phyloP scores from a whole-genome alignment of 2,888 invertebrate species.

The Melanostoma mellinum region DNA sequence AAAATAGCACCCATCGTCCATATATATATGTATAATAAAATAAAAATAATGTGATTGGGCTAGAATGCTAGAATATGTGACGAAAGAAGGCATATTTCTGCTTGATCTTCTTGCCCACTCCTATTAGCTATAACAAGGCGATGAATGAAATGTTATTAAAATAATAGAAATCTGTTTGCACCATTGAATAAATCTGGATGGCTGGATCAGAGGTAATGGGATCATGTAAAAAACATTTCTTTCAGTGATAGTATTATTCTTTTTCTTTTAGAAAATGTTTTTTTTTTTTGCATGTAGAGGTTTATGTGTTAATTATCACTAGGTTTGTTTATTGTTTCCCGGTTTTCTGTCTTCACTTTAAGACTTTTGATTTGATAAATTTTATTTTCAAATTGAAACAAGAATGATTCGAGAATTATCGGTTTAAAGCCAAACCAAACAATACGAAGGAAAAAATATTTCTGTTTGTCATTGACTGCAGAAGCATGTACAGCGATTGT shows the following conservation, averaged over 20 bases:
- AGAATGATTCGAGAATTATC: no score
- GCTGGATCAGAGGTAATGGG: constrained; percentile 40
- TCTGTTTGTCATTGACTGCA: no score
- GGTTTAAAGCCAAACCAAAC: no score
- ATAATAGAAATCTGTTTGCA: constrained; percentile 49
- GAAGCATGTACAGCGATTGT: no score
- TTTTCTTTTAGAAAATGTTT: constrained; percentile 11
- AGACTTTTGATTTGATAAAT: no score
- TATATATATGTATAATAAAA: not conserved
- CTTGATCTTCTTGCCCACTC: constrained; percentile 31
- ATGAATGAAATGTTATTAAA: constrained; percentile 59
- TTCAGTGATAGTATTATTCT: constrained; percentile 17
- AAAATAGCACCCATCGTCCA: constrained; percentile 46
- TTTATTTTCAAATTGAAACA: no score
- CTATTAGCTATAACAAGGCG: constrained; percentile 33
- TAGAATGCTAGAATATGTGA: constrained; percentile 30
- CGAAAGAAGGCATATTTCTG: constrained; percentile 50
- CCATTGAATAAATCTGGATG: constrained; percentile 40
- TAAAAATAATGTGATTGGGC: constrained; percentile 9
- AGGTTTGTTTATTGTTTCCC: not conserved
- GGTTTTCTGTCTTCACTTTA: not conserved
- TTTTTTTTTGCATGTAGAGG: constrained; percentile 10
- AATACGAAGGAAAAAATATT: no score
- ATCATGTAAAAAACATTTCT: constrained; percentile 40
- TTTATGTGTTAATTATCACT: constrained; percentile 4